Conservation (phyloP, 2,113 vertebrate genomes). For the Bos indicus region DNA sequence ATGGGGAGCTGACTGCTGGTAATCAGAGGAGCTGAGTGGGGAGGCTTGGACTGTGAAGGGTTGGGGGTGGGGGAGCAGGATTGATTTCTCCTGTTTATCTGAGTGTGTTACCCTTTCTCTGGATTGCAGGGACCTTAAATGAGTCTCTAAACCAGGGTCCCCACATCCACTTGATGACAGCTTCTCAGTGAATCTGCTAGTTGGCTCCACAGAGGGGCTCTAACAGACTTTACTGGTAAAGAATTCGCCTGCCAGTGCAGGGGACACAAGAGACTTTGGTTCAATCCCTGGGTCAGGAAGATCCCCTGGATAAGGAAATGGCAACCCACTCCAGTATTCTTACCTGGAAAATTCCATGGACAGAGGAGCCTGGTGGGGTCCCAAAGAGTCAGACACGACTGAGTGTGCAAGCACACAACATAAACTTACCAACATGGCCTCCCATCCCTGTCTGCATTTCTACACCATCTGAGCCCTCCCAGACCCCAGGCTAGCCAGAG, state of each 20-base stretch:
- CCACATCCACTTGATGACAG: neutral
- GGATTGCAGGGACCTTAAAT: neutral
- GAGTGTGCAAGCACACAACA: neutral
- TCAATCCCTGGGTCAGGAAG: neutral
- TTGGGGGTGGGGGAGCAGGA: neutral
- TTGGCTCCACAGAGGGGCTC: neutral
- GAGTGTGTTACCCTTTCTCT: neutral
- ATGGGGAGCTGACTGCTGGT: neutral
- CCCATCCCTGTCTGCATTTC: neutral
- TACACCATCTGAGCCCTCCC: neutral
- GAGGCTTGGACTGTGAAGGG: neutral
- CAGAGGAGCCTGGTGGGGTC: neutral
- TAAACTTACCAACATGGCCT: neutral
- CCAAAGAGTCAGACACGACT: neutral
- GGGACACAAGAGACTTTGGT: neutral
- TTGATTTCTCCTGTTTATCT: slow-evolving; percentile 15
- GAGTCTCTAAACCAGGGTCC: neutral
- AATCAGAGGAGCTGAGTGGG: neutral
- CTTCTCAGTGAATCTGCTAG: neutral
- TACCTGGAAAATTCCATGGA: neutral
- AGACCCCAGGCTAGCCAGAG: neutral
- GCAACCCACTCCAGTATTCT: neutral
- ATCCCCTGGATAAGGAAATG: neutral
- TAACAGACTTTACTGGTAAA: neutral
- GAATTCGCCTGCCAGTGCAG: neutral